Percentiles rank a stretch among this genome's conserved stretches.
phyloP scores from a whole-genome alignment of 2,113 vertebrate species.

The Toxotes jaculatrix region DNA sequence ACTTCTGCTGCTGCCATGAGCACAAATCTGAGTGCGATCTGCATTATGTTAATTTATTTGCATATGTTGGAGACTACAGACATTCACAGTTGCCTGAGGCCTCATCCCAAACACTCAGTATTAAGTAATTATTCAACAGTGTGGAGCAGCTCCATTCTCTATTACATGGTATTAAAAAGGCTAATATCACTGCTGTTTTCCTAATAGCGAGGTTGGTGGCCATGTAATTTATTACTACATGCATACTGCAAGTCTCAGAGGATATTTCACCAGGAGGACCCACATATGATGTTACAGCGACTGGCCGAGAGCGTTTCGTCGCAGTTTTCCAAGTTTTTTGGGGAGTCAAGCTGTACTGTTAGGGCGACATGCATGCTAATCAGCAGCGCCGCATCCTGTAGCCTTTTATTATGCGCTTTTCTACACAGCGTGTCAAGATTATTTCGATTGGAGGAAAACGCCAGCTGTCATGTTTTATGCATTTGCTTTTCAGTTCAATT shows the following conservation, averaged over 20 bases:
- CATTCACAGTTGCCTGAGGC: constrained; percentile 56
- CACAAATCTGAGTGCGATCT: constrained; percentile 29
- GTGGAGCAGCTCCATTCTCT: constrained; percentile 30
- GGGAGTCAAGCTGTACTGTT: constrained; percentile 56
- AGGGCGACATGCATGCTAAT: constrained; percentile 65
- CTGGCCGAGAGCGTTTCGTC: constrained; percentile 30
- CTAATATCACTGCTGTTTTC: constrained; percentile 50
- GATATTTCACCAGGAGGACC: constrained; percentile 51
- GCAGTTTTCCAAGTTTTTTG: constrained; percentile 41
- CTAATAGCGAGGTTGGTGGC: constrained; percentile 60
- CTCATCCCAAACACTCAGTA: constrained; percentile 40
- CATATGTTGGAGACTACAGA: constrained; percentile 72
- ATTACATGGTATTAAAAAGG: constrained; percentile 54
- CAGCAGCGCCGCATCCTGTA: constrained; percentile 30
- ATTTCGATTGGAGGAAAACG: constrained; percentile 51
- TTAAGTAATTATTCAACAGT: constrained; percentile 70
- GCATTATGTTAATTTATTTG: constrained; percentile 73
- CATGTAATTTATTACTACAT: constrained; percentile 45
- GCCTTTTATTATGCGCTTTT: constrained; percentile 53
- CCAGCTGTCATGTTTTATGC: constrained; percentile 74
- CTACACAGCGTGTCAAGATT: constrained; percentile 43
- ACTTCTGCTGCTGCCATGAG: constrained; percentile 49
- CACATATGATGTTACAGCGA: constrained; percentile 44
- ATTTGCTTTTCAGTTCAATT: constrained; percentile 51
- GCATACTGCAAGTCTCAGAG: constrained; percentile 59